Evolutionary conservation across 1,140 invertebrate genomes (phyloP).

Genomic region (Megalonaias nervosa): DNA sequence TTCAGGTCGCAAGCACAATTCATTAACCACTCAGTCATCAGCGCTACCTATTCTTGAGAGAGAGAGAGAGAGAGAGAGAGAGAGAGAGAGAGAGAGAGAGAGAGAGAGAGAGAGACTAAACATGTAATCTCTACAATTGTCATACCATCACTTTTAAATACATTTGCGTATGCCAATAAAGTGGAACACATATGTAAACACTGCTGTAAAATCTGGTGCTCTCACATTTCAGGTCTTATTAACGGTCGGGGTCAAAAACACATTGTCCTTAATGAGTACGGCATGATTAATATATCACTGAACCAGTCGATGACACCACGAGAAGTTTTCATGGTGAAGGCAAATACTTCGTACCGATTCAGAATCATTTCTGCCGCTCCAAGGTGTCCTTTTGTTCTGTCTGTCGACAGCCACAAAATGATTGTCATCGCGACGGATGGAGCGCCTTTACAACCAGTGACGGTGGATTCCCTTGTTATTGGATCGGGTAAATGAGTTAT

Average conservation of each 20-base stretch:
- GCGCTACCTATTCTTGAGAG: too few relatives aligned
- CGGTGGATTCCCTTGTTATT: slow-evolving; percentile 64
- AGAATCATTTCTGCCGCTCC: slow-evolving; percentile 47
- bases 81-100: too few relatives aligned
- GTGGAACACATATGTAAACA: too few relatives aligned
- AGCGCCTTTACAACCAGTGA: slow-evolving; percentile 81
- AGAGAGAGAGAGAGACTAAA: too few relatives aligned
- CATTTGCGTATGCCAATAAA: too few relatives aligned
- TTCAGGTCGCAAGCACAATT: too few relatives aligned
- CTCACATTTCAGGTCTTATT: slow-evolving; percentile 12
- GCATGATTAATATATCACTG: not conserved
- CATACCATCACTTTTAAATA: too few relatives aligned
- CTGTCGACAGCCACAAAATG: slow-evolving; percentile 87
- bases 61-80: too few relatives aligned
- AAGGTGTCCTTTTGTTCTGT: slow-evolving; percentile 72
- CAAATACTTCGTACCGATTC: slow-evolving; percentile 42
- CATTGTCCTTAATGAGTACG: slow-evolving; percentile 75
- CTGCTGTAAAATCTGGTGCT: slow-evolving; percentile 2
- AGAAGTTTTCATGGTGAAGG: slow-evolving; percentile 15
- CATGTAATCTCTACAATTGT: too few relatives aligned
- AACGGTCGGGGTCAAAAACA: slow-evolving; percentile 31
- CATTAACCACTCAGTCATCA: too few relatives aligned
- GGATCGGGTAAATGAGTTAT: slow-evolving; percentile 73
- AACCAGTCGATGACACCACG: slow-evolving; percentile 11
- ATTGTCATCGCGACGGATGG: slow-evolving; percentile 86